Evolutionary conservation across 2,888 invertebrate species (phyloP).

Genomic region (Scaptodrosophila latifasciaeformis): DNA sequence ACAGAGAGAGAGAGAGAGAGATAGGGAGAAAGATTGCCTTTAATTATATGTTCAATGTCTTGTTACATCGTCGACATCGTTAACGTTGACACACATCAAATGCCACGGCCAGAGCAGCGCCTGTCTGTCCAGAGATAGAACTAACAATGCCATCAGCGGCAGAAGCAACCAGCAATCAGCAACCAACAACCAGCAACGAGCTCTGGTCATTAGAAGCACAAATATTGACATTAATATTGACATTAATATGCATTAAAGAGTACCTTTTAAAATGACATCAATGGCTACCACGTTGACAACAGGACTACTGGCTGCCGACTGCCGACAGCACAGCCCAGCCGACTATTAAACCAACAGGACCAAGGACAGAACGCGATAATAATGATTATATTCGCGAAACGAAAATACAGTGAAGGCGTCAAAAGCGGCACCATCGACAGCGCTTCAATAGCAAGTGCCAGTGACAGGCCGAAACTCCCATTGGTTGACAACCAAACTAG

Average conservation of each 20-base stretch:
- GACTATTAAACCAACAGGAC: background rate
- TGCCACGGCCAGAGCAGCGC: slow-evolving; percentile 20
- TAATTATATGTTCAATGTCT: slow-evolving; percentile 44
- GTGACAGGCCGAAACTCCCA: slow-evolving; percentile 30
- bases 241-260: slow-evolving; percentile 67
- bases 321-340: background rate
- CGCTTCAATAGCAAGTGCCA: slow-evolving; percentile 48
- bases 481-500: too few species aligned
- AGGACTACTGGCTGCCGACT: slow-evolving; percentile 1
- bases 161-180: slow-evolving; percentile 10
- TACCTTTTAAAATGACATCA: slow-evolving; percentile 65
- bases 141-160: slow-evolving; percentile 47
- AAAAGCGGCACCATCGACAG: slow-evolving; percentile 9
- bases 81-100: slow-evolving; percentile 36
- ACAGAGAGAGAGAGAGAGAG: too few species aligned
- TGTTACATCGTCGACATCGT: slow-evolving; percentile 26
- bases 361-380: slow-evolving; percentile 28
- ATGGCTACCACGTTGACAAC: slow-evolving; percentile 45
- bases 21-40: too few species aligned
- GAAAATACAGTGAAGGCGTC: slow-evolving; percentile 1
- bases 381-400: slow-evolving; percentile 40
- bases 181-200: too few species aligned
- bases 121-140: slow-evolving; percentile 16
- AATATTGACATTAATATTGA: slow-evolving; percentile 72
- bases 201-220: slow-evolving; percentile 63